These are phyloP conservation scores for Diarsia mendica DNA, from an alignment of 2,888 invertebrate species.

Conservation along the genomic window DNA sequence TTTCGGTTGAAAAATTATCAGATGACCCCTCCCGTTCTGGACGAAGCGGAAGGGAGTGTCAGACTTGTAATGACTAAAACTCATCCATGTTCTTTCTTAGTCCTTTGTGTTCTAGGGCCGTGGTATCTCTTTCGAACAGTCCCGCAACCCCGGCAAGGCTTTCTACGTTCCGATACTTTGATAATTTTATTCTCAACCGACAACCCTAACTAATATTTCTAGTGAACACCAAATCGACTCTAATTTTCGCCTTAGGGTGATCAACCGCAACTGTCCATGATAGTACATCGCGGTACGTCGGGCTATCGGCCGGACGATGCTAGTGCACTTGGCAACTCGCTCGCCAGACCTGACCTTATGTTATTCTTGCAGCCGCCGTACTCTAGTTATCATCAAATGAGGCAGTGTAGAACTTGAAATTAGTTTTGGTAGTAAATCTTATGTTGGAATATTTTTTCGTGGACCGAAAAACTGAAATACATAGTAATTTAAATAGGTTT, in stretches of 20 bases:
- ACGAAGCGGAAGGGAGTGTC: too few relatives aligned
- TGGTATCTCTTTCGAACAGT: too few relatives aligned
- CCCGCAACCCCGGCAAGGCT: too few relatives aligned
- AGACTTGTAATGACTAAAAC: too few relatives aligned
- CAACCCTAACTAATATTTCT: neutral
- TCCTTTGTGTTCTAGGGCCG: too few relatives aligned
- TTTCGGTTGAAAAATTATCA: too few relatives aligned
- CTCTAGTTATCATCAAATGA: slow-evolving; percentile 29
- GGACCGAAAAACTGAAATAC: neutral
- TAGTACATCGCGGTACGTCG: slow-evolving; percentile 26
- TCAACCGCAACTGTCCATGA: neutral
- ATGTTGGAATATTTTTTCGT: neutral
- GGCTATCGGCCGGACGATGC: slow-evolving; percentile 40
- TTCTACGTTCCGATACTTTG: neutral
- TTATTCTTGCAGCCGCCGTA: slow-evolving; percentile 39
- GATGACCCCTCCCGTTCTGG: too few relatives aligned
- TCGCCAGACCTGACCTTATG: slow-evolving; percentile 42
- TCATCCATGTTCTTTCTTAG: too few relatives aligned
- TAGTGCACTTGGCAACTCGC: slow-evolving; percentile 46
- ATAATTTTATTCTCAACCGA: neutral
- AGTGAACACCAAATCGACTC: neutral
- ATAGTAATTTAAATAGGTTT: neutral
- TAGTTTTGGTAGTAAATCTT: neutral
- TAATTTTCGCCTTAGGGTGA: neutral
- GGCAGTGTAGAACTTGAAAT: slow-evolving; percentile 27